Conservation (phyloP, 92 coral and sea anemone genomes). For the Epizoanthus ramosus region DNA sequence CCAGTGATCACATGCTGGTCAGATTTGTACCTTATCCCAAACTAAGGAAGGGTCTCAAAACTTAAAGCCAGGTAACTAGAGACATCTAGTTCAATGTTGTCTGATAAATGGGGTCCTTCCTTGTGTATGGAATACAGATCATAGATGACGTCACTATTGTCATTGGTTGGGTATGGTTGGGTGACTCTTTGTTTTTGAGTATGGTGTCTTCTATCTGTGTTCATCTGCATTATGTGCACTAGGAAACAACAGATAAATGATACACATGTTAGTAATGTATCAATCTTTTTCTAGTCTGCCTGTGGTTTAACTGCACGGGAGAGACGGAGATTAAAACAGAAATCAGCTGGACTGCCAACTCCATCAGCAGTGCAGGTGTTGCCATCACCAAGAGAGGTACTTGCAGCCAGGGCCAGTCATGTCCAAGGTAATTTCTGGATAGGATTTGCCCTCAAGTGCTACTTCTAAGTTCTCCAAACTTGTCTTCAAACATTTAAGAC, state of each 20-base stretch:
- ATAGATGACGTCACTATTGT: no score
- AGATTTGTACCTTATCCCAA: no score
- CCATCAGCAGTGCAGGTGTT: slow-evolving; percentile 62
- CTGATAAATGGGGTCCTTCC: no score
- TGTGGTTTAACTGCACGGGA: slow-evolving; percentile 83
- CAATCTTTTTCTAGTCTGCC: slow-evolving; percentile 5
- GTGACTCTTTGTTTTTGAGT: no score
- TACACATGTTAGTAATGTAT: background rate
- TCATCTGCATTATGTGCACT: no score
- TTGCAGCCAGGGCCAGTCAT: slow-evolving; percentile 53
- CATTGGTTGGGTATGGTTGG: no score
- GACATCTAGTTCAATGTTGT: background rate
- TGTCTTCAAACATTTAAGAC: no score
- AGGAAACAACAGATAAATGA: background rate
- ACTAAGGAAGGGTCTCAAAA: no score
- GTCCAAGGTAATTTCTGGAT: slow-evolving; percentile 25
- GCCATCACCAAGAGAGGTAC: slow-evolving; percentile 81
- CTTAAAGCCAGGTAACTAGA: no score
- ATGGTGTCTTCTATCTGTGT: no score
- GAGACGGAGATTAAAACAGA: slow-evolving; percentile 79
- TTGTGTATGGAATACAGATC: no score
- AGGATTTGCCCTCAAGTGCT: background rate
- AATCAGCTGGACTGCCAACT: slow-evolving; percentile 47
- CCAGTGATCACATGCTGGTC: no score
- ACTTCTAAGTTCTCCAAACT: background rate